These are phyloP conservation scores for Zeus faber DNA, from an alignment of 2,113 vertebrate genomes.

Conservation along the genomic window DNA sequence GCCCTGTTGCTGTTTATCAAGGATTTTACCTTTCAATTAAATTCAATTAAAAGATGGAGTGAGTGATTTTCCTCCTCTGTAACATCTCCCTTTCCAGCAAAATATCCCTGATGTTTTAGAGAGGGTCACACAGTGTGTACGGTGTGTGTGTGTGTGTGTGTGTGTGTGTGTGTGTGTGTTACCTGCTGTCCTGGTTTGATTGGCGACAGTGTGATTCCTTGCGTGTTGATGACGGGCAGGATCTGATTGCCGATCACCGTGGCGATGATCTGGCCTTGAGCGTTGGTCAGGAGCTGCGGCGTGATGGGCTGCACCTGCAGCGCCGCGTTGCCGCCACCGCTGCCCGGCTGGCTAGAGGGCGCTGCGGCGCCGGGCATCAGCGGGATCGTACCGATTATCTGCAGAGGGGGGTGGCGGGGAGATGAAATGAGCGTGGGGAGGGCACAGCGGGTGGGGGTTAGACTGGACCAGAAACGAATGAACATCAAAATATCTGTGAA, in stretches of 20 bases:
- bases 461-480: no score
- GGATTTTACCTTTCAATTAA: no score
- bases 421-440: constrained; percentile 49
- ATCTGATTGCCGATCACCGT: constrained; percentile 99
- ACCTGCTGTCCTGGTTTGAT: constrained; percentile 98
- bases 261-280: constrained; percentile 99
- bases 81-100: no score
- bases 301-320: constrained; percentile 98
- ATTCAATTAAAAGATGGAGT: no score
- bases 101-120: no score
- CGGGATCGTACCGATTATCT: constrained; percentile 99
- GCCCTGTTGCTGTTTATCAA: no score
- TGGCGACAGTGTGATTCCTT: constrained; percentile 97
- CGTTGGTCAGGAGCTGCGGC: constrained; percentile 96
- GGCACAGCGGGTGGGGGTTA: background rate
- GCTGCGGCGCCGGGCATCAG: constrained; percentile 93
- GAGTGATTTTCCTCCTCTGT: no score
- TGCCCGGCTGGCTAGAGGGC: constrained; percentile 86
- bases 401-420: constrained; percentile 62
- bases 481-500: no score
- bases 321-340: constrained; percentile 85
- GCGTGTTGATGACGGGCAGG: constrained; percentile 98
- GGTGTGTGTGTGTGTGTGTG: constrained; percentile 14
- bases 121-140: no score
- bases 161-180: constrained; percentile 46